Evolutionary conservation across 2,797 vertebrate species (phyloP).

Genomic region (Phataginus tricuspis): DNA sequence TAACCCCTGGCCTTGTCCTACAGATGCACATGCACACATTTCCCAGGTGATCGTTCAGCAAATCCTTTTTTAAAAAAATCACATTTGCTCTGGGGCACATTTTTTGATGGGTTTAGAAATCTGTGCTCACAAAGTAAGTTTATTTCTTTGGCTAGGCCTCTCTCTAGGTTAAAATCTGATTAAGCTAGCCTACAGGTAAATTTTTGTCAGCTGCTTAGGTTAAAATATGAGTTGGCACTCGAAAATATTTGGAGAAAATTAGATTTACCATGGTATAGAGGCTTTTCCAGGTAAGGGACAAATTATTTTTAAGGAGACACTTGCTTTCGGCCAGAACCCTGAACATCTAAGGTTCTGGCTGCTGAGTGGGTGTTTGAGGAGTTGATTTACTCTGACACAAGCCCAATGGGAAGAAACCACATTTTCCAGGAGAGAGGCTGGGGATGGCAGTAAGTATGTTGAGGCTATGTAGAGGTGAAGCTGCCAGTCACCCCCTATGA

Average conservation of each 20-base stretch:
- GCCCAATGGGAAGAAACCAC: not conserved
- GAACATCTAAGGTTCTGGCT: not conserved
- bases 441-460: fast-evolving
- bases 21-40: not conserved
- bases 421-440: fast-evolving
- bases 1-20: slow-evolving; percentile 56
- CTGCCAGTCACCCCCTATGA: not conserved
- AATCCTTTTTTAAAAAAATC: slow-evolving; percentile 39
- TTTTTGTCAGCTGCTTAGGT: slow-evolving; percentile 66
- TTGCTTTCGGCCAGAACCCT: not conserved
- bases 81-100: not conserved
- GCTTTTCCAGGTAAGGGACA: not conserved
- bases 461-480: not conserved
- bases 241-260: slow-evolving; percentile 60
- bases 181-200: slow-evolving; percentile 70
- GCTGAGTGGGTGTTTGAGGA: not conserved
- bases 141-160: slow-evolving; percentile 58
- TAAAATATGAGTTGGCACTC: slow-evolving; percentile 51
- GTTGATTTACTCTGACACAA: not conserved
- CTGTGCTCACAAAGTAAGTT: slow-evolving; percentile 26
- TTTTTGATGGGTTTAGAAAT: slow-evolving; percentile 61
- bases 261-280: not conserved
- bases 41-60: slow-evolving; percentile 29
- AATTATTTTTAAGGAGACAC: slow-evolving; percentile 12
- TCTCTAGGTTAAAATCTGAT: slow-evolving; percentile 70